Base-by-base conservation (phyloP, 2,797 vertebrate species). In the Peromyscus nudipes region DNA sequence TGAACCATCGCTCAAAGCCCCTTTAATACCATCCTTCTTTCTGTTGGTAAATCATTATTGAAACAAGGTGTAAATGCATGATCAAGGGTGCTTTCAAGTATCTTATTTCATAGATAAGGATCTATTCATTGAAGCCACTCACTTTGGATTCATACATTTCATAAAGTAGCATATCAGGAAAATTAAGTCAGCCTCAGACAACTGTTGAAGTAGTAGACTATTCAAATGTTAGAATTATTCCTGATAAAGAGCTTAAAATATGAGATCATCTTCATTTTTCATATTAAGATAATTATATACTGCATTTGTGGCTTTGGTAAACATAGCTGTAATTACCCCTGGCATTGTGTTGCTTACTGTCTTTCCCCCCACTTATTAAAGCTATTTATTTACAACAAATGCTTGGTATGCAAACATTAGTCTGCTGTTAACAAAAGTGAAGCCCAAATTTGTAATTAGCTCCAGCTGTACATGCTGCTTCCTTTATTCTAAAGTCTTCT, bases 381-480 rank as follows among this genome's bases (percentile, higher is more conserved):
- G 67, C 93, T 97, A 91, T 97, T 98, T 98, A 97, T 98, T 97
- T 98, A 91, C 94, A 97, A 82, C 92, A 97, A 94, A 91, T 87
- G 96, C 79, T 98, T 96, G 97, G 96, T 97, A 96, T 95, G 95
- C 97, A 98, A 98, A 98, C 89, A 95, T 98, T 96, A 96, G 80
- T 97, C 71, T 98, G 85, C 95, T 97, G 95, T 97, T 96, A 96
- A 98, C 84, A 97, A 98, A 96, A 98, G 75, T 96, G 77, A 98
- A 98, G 88, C 96, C 87, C 96, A 98, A 97, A 96, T 97, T 98
- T 97, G 93, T 97, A 98, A 98, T 98, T 97, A 98, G 95, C 94
- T 97, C 97, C 73, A 98, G 91, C 90, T 98, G 94, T 97, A 94
- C 91, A 98, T 67, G 87, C 96, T 97, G 96, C 65, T 84, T 96